phyloP scores from a whole-genome alignment of 1,140 invertebrate genomes.

The Polyergus mexicanus region DNA sequence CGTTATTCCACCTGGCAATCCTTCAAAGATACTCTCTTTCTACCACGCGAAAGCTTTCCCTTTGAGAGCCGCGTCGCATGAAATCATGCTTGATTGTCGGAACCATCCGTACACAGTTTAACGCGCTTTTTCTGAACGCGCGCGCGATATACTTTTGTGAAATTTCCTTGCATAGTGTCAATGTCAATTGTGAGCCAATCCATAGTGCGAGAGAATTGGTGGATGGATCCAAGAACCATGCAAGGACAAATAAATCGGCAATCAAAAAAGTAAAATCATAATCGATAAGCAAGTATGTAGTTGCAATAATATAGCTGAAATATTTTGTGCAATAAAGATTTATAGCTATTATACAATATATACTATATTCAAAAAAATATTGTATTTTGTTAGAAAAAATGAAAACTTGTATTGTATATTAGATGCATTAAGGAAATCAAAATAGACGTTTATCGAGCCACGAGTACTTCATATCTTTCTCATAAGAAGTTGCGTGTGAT shows the following conservation, averaged over 20 bases:
- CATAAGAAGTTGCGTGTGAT: not conserved
- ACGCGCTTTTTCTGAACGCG: not conserved
- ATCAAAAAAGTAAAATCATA: conserved; percentile 30
- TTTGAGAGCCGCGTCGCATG: conserved; percentile 26
- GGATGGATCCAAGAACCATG: conserved; percentile 68
- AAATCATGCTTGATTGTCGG: conserved; percentile 60
- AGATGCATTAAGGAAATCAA: not conserved
- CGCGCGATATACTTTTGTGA: not conserved
- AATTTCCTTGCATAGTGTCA: not conserved
- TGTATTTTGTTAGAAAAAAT: conserved; percentile 13
- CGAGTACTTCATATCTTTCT: not conserved
- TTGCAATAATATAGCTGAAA: not conserved
- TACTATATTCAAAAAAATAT: not conserved
- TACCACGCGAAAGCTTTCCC: conserved; percentile 32
- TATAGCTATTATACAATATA: not conserved
- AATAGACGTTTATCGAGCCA: conserved; percentile 6
- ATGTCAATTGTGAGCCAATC: not conserved
- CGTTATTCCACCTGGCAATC: conserved; percentile 50
- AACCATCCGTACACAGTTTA: conserved; percentile 63
- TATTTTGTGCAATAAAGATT: not conserved
- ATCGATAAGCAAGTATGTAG: not conserved
- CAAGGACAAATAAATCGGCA: conserved; percentile 52
- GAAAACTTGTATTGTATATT: not conserved
- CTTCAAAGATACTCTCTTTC: conserved; percentile 27
- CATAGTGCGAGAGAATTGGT: not conserved